Evolutionary conservation across 2,113 vertebrate species (phyloP).

Genomic region (Cyprinodon brontotheroides): DNA sequence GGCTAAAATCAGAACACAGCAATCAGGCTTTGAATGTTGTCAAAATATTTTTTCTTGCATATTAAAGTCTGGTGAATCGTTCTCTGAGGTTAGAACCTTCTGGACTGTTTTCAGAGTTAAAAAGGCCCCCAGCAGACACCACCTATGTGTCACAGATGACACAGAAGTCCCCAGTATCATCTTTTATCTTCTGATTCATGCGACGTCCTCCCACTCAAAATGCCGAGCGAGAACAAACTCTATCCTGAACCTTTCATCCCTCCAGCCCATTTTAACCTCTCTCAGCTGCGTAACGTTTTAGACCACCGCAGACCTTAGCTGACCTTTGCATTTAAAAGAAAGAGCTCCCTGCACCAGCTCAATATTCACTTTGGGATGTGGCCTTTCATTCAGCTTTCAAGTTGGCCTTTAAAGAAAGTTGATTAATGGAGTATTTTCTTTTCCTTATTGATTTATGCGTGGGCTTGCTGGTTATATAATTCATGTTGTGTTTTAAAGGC

Average conservation of each 20-base stretch:
- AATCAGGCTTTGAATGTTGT: not conserved
- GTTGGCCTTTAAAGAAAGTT: slow-evolving; percentile 33
- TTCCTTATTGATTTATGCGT: not conserved
- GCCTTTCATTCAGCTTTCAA: slow-evolving; percentile 54
- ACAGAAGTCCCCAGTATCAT: slow-evolving; percentile 9
- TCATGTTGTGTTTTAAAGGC: not conserved
- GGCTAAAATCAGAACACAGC: too few species aligned
- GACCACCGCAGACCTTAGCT: slow-evolving; percentile 21
- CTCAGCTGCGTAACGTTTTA: slow-evolving; percentile 37
- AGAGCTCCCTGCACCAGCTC: slow-evolving; percentile 3
- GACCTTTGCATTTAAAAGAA: slow-evolving; percentile 56
- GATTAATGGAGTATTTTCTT: slow-evolving; percentile 14
- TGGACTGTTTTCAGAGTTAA: not conserved
- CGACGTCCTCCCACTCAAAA: slow-evolving; percentile 41
- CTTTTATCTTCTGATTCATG: slow-evolving; percentile 51
- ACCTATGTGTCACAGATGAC: not conserved
- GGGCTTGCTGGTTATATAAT: not conserved
- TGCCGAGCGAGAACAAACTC: slow-evolving; percentile 38
- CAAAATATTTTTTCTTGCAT: not conserved
- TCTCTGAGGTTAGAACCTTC: not conserved
- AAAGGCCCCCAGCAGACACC: slow-evolving; percentile 6
- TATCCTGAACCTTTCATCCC: slow-evolving; percentile 49
- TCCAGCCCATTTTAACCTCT: slow-evolving; percentile 29
- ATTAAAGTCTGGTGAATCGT: not conserved
- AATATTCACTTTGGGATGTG: slow-evolving; percentile 21